Base-by-base conservation (phyloP, 2,797 vertebrate genomes). In the Myioborus miniatus region DNA sequence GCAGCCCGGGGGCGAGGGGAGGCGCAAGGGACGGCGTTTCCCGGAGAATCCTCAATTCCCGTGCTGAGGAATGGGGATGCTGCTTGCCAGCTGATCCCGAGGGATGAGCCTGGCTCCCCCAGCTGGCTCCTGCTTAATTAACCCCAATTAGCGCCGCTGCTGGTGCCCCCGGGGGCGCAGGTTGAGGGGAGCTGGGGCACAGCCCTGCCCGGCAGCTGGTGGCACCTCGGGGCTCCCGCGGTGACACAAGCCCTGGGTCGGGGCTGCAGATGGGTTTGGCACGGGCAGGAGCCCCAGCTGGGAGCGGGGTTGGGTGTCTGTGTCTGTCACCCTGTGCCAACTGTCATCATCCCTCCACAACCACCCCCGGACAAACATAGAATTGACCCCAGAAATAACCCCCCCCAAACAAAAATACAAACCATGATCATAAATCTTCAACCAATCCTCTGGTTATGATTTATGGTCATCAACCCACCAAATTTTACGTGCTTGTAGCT, bases 171-270 rank as follows among this genome's bases (percentile, higher is more conserved):
- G 52, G 63, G 58, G 46, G 3, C 23, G 1, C 32, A 9, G 53
- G 20, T 1, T 19, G 87, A 13, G 53, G 20, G 41, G 44, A 58
- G 39, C 15, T 10, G 71, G 62, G 67, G 34, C 36, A 30, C 81
- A 11, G 67, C 79, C 32, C 55, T 43, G 30, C 30, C 43, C 36
- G 15, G 55, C 55, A 52, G 59, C 36, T 34, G 60, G 21, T 17
- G 60, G 14, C 82, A 53, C 44, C 76, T 23, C 1, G 27, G n/a
- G 56, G 68, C 55, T 83, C 50, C 55, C 3, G 8, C 9, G 77
- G 56, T 29, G 65, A 4, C 11, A 2, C 11, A 29, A 3, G 3
- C 41, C 2, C 0, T 0, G 26, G 32, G 3, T 8, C 8, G 18
- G 87, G 10, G 77, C 23, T 8, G 20, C 1, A 23, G 12, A 2